These are phyloP conservation scores for Acanthosoma haemorrhoidale DNA, from an alignment of 2,888 invertebrate species.

Conservation along the genomic window DNA sequence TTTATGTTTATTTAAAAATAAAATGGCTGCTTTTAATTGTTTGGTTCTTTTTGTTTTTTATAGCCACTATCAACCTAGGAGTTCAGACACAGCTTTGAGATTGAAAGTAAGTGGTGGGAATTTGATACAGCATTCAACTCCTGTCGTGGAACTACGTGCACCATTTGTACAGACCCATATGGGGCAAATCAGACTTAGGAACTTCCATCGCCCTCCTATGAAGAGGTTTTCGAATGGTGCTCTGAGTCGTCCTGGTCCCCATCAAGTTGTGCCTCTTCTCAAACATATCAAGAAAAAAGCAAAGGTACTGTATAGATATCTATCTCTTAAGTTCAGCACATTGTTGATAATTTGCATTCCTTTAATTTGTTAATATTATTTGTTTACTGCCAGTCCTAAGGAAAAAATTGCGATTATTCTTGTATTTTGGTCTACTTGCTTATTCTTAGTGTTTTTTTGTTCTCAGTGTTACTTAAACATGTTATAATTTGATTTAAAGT, in stretches of 20 bases:
- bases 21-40: too few relatives aligned
- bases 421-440: too few relatives aligned
- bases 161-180: conserved; percentile 95
- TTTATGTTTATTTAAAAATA: too few relatives aligned
- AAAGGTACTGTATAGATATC: conserved; percentile 54
- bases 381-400: too few relatives aligned
- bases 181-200: conserved; percentile 72
- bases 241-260: conserved; percentile 66
- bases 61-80: conserved; percentile 88
- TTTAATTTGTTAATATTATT: too few relatives aligned
- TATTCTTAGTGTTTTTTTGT: too few relatives aligned
- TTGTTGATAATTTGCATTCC: too few relatives aligned
- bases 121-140: conserved; percentile 94
- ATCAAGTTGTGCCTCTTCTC: conserved; percentile 74
- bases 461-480: too few relatives aligned
- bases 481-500: too few relatives aligned
- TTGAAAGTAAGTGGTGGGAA: conserved; percentile 85
- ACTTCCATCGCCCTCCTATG: conserved; percentile 89
- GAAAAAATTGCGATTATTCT: too few relatives aligned
- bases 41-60: conserved; percentile 41
- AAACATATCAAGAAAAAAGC: conserved; percentile 91
- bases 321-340: too few relatives aligned
- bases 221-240: conserved; percentile 81
- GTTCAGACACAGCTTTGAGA: conserved; percentile 70
- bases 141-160: conserved; percentile 87